Conservation (phyloP, 2,797 vertebrate species). For the Protonibea diacanthus region DNA sequence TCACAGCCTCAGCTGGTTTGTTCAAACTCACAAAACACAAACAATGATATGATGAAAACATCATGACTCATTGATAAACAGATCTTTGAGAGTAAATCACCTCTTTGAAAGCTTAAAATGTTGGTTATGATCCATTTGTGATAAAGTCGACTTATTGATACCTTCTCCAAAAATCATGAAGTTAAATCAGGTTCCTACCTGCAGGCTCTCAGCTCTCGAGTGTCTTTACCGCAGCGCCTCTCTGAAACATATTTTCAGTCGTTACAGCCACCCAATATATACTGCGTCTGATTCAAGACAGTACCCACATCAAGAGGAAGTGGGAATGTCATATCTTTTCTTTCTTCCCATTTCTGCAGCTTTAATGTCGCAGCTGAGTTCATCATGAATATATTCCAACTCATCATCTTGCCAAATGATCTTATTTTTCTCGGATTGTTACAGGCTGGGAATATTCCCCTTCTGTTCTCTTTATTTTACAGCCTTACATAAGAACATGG, state of each 20-base stretch:
- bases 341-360: constrained; percentile 35
- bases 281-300: too few species aligned
- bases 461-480: neutral
- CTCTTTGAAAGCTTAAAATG: neutral
- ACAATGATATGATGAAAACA: neutral
- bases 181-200: constrained; percentile 55
- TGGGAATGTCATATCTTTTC: constrained; percentile 24
- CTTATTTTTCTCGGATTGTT: neutral
- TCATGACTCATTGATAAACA: too few species aligned
- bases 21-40: neutral
- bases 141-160: neutral
- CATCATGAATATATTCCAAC: neutral
- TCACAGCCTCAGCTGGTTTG: neutral
- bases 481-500: neutral
- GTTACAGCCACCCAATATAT: neutral
- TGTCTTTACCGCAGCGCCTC: constrained; percentile 2
- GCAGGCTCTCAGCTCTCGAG: constrained; percentile 8
- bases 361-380: constrained; percentile 9
- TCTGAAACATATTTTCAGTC: neutral
- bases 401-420: neutral
- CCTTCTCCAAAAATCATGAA: neutral
- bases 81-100: neutral
- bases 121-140: neutral
- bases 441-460: neutral
- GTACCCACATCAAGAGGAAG: constrained; percentile 65